Evolutionary conservation across 2,888 invertebrate genomes (phyloP), one percentile per base, ranked within the genome.

Genomic region (Euplexia lucipara): DNA sequence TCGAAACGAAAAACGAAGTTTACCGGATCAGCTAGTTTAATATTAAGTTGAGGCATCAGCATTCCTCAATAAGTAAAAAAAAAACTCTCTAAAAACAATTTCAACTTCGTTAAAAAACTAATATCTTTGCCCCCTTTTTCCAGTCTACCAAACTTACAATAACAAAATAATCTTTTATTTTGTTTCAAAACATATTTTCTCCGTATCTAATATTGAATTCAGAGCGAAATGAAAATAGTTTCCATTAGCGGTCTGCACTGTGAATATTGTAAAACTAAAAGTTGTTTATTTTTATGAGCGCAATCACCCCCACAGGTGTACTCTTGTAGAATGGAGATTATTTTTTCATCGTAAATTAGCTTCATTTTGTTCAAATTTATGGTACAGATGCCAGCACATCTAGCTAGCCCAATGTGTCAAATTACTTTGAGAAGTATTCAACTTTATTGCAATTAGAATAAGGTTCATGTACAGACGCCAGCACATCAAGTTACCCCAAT

Each of bases 201-300:
- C 22, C 59, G 6, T 30, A 12, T 32, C 26, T 47, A 18, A 42
- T 66, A 70, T 18, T n/a, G 9, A 54, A 22, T 18, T n/a, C n/a
- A n/a, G 10, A 70, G 37, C 16, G n/a, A 71, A 51, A 61, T 70
- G 26, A 30, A 61, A 70, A 62, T 42, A 16, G 41, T 47, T 56
- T 58, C 18, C 20, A 1, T 10, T 20, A 70, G 60, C 22, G 22
- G 37, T 51, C 56, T 75, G 48, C 20, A 22, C 26, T 75, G 18
- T 42, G 52, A 76, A 71, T 53, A 70, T 60, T 51, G 39, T 54
- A 26, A 52, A 61, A 70, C n/a, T 26, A n/a, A 12, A 44, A 49
- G 30, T 37, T 61, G 62, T 70, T 76, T 77, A 45, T 35, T 47
- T 71, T 54, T 32, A 77, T 26, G 54, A 73, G 73, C 34, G 5